A percentile compares a stretch with the other conserved stretches of the same genome.
phyloP scores from a whole-genome alignment of 2,113 vertebrate species.

The Psephotus haematonotus region DNA sequence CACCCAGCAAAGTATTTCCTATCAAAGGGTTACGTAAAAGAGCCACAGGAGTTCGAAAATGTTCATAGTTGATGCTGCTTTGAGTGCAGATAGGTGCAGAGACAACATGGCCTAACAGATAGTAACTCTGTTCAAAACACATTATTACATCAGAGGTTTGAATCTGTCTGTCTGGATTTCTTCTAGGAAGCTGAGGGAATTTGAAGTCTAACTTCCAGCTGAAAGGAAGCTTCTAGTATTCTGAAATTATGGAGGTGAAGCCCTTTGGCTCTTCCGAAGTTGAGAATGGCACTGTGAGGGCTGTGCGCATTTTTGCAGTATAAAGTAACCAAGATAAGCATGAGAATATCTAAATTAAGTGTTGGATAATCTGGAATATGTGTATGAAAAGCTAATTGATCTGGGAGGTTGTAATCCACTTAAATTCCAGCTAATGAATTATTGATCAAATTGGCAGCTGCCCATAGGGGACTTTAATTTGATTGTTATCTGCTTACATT shows the following conservation, averaged over 20 bases:
- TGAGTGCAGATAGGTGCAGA: not conserved
- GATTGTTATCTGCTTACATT: not conserved
- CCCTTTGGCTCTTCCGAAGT: not conserved
- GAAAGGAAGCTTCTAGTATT: not conserved
- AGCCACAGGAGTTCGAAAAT: not conserved
- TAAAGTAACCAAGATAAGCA: not conserved
- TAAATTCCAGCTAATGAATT: conserved; percentile 39
- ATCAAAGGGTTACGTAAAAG: not conserved
- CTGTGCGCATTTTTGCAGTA: not conserved
- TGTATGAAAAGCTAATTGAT: conserved; percentile 19
- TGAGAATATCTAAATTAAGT: not conserved
- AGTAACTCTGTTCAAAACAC: not conserved
- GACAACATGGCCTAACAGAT: not conserved
- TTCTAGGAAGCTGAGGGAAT: not conserved
- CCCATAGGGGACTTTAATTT: not conserved
- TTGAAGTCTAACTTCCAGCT: not conserved
- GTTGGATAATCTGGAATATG: not conserved
- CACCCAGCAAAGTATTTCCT: not conserved
- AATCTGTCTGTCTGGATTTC: not conserved
- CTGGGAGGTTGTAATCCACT: not conserved
- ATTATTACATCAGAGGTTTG: not conserved
- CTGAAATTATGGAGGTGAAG: not conserved
- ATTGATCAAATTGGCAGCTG: conserved; percentile 12
- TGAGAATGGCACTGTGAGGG: not conserved
- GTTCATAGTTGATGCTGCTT: not conserved